Evolutionary conservation across 2,888 invertebrate species (phyloP), one percentile per base, ranked within the genome.

Genomic region (Alviniconcha strummeri): DNA sequence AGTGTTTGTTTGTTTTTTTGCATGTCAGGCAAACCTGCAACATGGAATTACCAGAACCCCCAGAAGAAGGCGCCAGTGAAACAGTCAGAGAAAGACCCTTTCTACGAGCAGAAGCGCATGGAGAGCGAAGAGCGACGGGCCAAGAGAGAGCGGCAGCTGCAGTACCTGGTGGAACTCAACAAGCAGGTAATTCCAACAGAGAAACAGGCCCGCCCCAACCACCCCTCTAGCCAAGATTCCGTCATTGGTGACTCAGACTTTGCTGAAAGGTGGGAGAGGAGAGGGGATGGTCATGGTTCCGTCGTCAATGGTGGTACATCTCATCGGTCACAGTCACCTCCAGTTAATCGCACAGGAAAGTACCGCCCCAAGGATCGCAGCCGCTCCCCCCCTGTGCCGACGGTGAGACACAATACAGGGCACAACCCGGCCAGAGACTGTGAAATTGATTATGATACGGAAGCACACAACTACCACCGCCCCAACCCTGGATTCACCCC

Each of bases 1-100:
- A 1, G 3, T 36, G 36, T 3, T 36, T 36, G 36, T 36, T 36
- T 36, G 60, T 13, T 60, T 60, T 60, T 60, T 1, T 60, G 71
- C 17, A 8, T 74, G 74, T 74, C 77, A 77, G 87, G 86, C 0
- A 89, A 88, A 71, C 88, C 88, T 77, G 90, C 90, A 0, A 86
- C 84, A 64, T 92, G 92, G 91, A 91, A 92, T 74, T 90, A 90
- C 83, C 89, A 89, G 79, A 91, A 91, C 81, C 86, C 86, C 67
- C 84, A 85, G 67, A 89, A 85, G 84, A 88, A 86, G 81, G 86
- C 88, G 3, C 64, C 83, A 67, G 83, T 87, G 64, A 93, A 92
- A 85, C 92, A 93, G 84, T 93, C 93, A 0, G 92, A 93, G 84
- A 90, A 88, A 83, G 93, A 93, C 85, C 91, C 91, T n/a, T 89